phyloP scores from a whole-genome alignment of 1,140 invertebrate species.

The Hyposmocoma kahamanoa region DNA sequence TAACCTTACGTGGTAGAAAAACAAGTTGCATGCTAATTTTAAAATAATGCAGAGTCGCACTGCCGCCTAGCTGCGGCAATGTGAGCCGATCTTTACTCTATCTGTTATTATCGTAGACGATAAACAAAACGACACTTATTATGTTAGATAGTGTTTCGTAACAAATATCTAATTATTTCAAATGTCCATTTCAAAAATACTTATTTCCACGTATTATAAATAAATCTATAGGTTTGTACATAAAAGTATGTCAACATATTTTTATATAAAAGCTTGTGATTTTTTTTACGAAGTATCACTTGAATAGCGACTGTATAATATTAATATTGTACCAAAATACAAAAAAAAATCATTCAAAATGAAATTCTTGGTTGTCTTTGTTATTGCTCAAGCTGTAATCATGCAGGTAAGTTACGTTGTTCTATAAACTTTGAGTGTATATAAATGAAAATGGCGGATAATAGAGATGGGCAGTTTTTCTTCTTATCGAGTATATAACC shows the following conservation, averaged over 20 bases:
- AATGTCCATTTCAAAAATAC: background rate
- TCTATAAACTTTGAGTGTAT: background rate
- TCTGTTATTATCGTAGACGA: too few species aligned
- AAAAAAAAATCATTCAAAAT: conserved; percentile 16
- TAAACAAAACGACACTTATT: too few species aligned
- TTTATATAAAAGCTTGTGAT: too few species aligned
- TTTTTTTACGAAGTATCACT: too few species aligned
- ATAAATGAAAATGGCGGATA: background rate
- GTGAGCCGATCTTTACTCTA: too few species aligned
- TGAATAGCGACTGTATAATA: too few species aligned
- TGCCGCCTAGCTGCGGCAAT: too few species aligned
- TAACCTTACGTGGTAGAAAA: too few species aligned
- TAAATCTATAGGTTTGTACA: background rate
- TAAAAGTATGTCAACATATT: background rate
- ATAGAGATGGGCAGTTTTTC: too few species aligned
- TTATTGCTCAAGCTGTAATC: conserved; percentile 13
- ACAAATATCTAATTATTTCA: background rate
- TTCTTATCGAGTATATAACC: too few species aligned
- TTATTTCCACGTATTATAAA: background rate
- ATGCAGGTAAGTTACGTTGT: conserved; percentile 19
- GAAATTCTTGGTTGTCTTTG: conserved; percentile 20
- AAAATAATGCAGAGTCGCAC: too few species aligned
- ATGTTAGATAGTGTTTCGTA: background rate
- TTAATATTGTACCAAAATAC: background rate
- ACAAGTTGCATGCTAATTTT: too few species aligned